Conservation (phyloP, 2,888 invertebrate genomes). For the Melipona beecheii region DNA sequence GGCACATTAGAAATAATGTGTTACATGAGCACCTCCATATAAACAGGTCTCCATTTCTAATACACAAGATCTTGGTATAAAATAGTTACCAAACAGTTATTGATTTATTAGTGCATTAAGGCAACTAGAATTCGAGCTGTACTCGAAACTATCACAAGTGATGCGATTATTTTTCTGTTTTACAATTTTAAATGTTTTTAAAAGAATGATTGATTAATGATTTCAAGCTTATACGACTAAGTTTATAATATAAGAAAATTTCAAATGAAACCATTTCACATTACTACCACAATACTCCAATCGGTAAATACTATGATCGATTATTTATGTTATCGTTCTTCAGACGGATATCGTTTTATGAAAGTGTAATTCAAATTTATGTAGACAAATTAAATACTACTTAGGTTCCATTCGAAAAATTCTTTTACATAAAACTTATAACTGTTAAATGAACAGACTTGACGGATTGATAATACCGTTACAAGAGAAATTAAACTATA, state of each 20-base stretch:
- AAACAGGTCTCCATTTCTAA: slow-evolving; percentile 65
- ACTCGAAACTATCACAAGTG: slow-evolving; percentile 76
- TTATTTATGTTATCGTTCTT: slow-evolving; percentile 8
- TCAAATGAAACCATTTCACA: slow-evolving; percentile 51
- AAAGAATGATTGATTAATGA: slow-evolving; percentile 26
- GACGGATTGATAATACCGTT: slow-evolving; percentile 20
- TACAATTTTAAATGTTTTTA: slow-evolving; percentile 38
- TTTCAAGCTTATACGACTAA: slow-evolving; percentile 21
- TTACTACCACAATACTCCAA: slow-evolving; percentile 48
- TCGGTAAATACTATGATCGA: slow-evolving; percentile 16
- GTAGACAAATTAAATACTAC: neutral
- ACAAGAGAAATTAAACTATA: slow-evolving; percentile 22
- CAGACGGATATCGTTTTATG: neutral
- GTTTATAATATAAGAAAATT: slow-evolving; percentile 40
- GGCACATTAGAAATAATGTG: slow-evolving; percentile 64
- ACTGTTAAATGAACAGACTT: slow-evolving; percentile 10
- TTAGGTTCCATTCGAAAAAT: slow-evolving; percentile 55
- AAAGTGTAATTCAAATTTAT: slow-evolving; percentile 4
- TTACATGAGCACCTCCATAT: slow-evolving; percentile 67
- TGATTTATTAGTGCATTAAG: slow-evolving; percentile 78
- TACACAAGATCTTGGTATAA: slow-evolving; percentile 69
- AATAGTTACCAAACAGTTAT: slow-evolving; percentile 77
- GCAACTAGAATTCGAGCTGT: slow-evolving; percentile 77
- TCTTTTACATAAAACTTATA: slow-evolving; percentile 33
- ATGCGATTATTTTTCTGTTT: slow-evolving; percentile 56